These are phyloP conservation scores for Sinocyclocheilus grahami DNA, from an alignment of 2,113 vertebrate genomes.

Conservation along the genomic window DNA sequence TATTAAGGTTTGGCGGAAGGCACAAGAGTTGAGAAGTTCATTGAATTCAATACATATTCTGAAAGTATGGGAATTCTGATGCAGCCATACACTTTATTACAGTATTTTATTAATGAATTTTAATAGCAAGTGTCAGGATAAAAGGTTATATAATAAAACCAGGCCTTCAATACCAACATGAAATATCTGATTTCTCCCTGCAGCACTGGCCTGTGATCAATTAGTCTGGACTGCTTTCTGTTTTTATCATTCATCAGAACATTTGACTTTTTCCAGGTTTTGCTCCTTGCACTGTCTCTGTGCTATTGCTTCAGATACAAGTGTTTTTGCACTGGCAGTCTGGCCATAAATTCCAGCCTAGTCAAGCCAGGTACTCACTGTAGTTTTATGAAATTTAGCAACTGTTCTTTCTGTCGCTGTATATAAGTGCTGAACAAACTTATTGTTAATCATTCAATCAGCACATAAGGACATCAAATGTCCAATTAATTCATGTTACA, in stretches of 20 bases:
- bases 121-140: background rate
- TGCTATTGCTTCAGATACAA: background rate
- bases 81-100: background rate
- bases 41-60: background rate
- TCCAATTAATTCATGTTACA: background rate
- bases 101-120: background rate
- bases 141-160: background rate
- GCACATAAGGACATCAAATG: background rate
- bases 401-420: background rate
- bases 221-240: conserved; percentile 81
- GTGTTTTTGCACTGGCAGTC: background rate
- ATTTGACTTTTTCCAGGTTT: background rate
- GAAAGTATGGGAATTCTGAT: background rate
- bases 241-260: conserved; percentile 1
- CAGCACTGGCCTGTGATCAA: conserved; percentile 92
- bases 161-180: conserved; percentile 89
- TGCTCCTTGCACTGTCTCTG: background rate
- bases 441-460: background rate
- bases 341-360: background rate
- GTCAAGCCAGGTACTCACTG: background rate
- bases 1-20: background rate
- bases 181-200: conserved; percentile 94
- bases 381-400: background rate
- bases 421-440: background rate
- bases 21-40: conserved; percentile 2